Evolutionary conservation across 1,140 invertebrate genomes (phyloP).

Genomic region (Adoxophyes honmai): DNA sequence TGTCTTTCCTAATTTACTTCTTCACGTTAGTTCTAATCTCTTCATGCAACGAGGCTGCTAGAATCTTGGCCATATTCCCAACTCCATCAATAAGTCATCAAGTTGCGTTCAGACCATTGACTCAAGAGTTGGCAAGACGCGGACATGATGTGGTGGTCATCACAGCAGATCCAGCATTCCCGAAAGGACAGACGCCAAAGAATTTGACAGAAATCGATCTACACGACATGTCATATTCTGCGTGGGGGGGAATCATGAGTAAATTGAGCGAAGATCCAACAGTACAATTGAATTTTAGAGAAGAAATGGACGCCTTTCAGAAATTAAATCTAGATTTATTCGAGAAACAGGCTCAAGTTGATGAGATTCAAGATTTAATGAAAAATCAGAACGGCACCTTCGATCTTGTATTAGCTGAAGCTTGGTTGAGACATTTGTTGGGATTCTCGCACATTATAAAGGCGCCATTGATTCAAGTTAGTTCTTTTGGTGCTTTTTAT

Average conservation of each 20-base stretch:
- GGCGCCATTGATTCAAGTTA: background rate
- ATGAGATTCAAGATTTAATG: background rate
- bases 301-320: background rate
- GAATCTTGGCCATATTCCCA: conserved; percentile 71
- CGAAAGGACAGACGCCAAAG: conserved; percentile 24
- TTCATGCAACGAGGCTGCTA: conserved; percentile 24
- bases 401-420: background rate
- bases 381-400: background rate
- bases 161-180: conserved; percentile 41
- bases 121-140: conserved; percentile 52
- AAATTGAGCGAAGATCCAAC: conserved; percentile 4
- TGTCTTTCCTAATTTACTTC: too few species aligned
- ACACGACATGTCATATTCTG: conserved; percentile 30
- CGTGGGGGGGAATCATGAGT: conserved; percentile 15
- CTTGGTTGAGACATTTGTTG: background rate
- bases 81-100: conserved; percentile 77
- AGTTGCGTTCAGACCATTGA: conserved; percentile 63
- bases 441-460: background rate
- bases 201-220: conserved; percentile 38
- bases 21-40: too few species aligned
- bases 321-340: background rate
- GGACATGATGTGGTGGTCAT: conserved; percentile 67
- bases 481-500: background rate
- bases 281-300: background rate
- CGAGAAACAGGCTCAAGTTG: background rate